Evolutionary conservation across 2,888 invertebrate species (phyloP), one percentile per base, ranked within the genome.

Genomic region (Zhuqinia jingwanae): DNA sequence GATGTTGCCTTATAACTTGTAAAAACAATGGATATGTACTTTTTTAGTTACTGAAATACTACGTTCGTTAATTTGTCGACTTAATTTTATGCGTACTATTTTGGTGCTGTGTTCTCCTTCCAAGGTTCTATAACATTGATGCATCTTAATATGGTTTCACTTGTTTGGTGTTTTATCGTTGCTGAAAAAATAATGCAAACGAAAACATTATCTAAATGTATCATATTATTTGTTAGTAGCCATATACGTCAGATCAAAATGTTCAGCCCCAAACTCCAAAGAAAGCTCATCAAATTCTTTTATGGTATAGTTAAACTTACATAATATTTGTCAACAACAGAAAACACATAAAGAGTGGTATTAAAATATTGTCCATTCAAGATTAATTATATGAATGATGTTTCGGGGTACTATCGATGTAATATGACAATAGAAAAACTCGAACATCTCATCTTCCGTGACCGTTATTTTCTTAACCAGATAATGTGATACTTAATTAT

Each of bases 401-500:
- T 65, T 42, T 42, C 10, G 42, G 76, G 5, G 36, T 22, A 56
- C 36, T 15, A 30, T 36, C 13, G n/a, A 17, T n/a, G n/a, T 17
- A 27, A 56, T 20, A 65, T 56, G 56, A 56, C 36, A 76, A 76
- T 45, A 73, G 65, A 42, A 42, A 63, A 50, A 56, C 56, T 53
- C 56, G 36, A 63, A 45, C 42, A 63, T 79, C 68, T 70, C 42
- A 63, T 79, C 68, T 81, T 70, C 81, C 47, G 22, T 70, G 56
- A 70, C 81, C 60, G 56, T 81, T 81, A 70, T 70, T 70, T 81
- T 75, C 82, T 58, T 82, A 82, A 73, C 82, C 82, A 75, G 36
- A 82, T 75, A 82, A 82, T 82, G 82, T 82, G 82, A 82, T 82
- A 82, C 27, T 83, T 82, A 75, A 58, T 82, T 56, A 58, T 22